These are phyloP conservation scores for Boloria euphrosyne DNA, from an alignment of 2,888 invertebrate species.

Conservation along the genomic window DNA sequence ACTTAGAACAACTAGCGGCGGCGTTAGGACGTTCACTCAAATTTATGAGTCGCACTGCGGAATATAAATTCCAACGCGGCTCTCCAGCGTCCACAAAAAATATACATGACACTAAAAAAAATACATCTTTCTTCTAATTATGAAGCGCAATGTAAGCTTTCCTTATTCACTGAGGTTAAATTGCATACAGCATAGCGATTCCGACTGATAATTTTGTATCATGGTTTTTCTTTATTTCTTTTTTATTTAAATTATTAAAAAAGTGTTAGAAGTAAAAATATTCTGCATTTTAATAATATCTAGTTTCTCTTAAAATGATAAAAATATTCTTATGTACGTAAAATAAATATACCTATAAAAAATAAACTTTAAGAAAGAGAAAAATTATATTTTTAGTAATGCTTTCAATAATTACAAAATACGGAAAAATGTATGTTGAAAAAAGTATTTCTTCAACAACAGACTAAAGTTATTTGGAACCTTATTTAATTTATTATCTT, in stretches of 20 bases:
- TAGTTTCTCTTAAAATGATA: too few species aligned
- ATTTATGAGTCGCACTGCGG: slow-evolving; percentile 81
- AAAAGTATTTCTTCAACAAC: too few species aligned
- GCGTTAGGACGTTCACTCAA: slow-evolving; percentile 69
- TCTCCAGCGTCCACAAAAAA: slow-evolving; percentile 64
- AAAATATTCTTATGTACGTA: too few species aligned
- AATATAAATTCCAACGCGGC: slow-evolving; percentile 75
- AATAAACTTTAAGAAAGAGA: too few species aligned
- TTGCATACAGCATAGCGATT: slow-evolving; percentile 18
- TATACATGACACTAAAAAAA: slow-evolving; percentile 48
- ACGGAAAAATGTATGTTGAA: too few species aligned
- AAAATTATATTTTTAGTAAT: too few species aligned
- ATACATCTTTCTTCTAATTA: slow-evolving; percentile 35
- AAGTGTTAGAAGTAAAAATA: neutral
- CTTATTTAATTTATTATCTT: too few species aligned
- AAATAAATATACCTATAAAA: too few species aligned
- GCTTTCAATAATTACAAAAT: too few species aligned
- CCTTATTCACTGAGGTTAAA: slow-evolving; percentile 26
- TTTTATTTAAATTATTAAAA: neutral
- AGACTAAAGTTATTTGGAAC: too few species aligned
- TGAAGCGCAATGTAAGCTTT: slow-evolving; percentile 30
- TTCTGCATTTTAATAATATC: neutral
- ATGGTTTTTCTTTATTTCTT: slow-evolving; percentile 2
- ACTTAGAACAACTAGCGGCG: slow-evolving; percentile 69
- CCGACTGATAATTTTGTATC: slow-evolving; percentile 12